Base-by-base conservation (phyloP, 2,888 invertebrate genomes). In the Blastobasis lacticolella region DNA sequence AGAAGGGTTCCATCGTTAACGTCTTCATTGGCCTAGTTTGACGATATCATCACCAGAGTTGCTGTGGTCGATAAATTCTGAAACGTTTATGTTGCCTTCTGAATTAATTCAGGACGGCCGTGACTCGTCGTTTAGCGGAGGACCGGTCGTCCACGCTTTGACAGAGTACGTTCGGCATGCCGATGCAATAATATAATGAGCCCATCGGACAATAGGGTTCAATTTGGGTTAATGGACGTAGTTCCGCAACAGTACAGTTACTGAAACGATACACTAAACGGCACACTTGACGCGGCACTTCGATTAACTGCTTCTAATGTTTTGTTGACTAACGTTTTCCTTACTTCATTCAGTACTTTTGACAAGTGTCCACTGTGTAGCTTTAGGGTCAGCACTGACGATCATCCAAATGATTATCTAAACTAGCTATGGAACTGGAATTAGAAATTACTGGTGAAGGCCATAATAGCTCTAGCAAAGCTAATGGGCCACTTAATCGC, bases 171-270 rank as follows among this genome's bases (percentile, higher is more conserved):
- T 69, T 71, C 69, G 69, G 67, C 66, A 66, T 67, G 67, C 68
- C 65, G 61, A 64, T 54, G 62, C 54, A 64, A 68, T 67, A 57
- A 65, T 69, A 69, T 78, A 71, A 72, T 73, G 69, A 72, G 63
- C 63, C 63, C 66, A 64, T 63, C 59, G 61, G 57, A 75, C 73
- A 78, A 81, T 75, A 67, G 69, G 60, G 69, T 69, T 71, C 63
- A 79, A 82, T 78, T 78, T 76, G 68, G 78, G 80, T 78, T 78
- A 82, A 82, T 78, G 65, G 68, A 65, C 61, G 65, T 60, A 70
- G 71, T 75, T 75, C 69, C 67, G 60, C 60, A 64, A 66, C 63
- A 60, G 63, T 61, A 57, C 54, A 59, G 56, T 41, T 47, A 49
- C 43, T 49, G 50, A 55, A 50, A 45, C 43, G 38, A 50, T 44